A percentile compares a stretch with the other conserved stretches of the same genome.
Evolutionary conservation across 2,113 vertebrate species (phyloP).

Genomic region (Halichoeres trimaculatus): DNA sequence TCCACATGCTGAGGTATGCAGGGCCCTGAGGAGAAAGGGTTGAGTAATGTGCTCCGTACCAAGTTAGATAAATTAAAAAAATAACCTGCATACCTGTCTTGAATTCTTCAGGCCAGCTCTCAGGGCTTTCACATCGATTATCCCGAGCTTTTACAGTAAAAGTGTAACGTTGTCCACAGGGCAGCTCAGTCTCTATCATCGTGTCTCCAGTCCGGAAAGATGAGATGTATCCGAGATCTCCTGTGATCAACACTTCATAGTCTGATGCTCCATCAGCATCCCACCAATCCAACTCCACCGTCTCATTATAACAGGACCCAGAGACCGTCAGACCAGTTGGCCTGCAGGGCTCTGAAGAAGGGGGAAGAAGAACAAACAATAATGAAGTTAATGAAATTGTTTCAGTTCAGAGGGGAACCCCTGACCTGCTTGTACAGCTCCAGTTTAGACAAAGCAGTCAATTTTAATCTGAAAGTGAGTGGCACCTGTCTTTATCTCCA

Average conservation of each 20-base stretch:
- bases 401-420: neutral
- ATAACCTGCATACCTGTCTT: slow-evolving; percentile 70
- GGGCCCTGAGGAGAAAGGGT: slow-evolving; percentile 62
- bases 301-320: slow-evolving; percentile 74
- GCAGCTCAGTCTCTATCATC: slow-evolving; percentile 54
- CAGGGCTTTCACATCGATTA: slow-evolving; percentile 66
- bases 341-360: slow-evolving; percentile 79
- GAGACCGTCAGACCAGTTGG: slow-evolving; percentile 58
- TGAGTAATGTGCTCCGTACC: neutral
- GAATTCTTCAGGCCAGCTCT: slow-evolving; percentile 59
- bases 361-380: neutral
- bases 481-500: slow-evolving; percentile 77
- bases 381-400: neutral
- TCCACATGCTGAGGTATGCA: slow-evolving; percentile 72
- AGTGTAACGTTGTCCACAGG: slow-evolving; percentile 81
- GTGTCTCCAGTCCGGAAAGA: slow-evolving; percentile 64
- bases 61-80: neutral
- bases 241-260: slow-evolving; percentile 70
- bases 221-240: slow-evolving; percentile 70
- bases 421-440: neutral
- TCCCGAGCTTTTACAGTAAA: slow-evolving; percentile 73
- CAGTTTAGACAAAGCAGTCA: too few species aligned
- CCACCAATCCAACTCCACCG: slow-evolving; percentile 73
- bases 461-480: too few species aligned
- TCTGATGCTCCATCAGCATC: slow-evolving; percentile 60